Percentiles rank a stretch among this genome's conserved stretches.
These are phyloP conservation scores for Eurytoma californica DNA, from an alignment of 2,888 invertebrate species.

Conservation along the genomic window DNA sequence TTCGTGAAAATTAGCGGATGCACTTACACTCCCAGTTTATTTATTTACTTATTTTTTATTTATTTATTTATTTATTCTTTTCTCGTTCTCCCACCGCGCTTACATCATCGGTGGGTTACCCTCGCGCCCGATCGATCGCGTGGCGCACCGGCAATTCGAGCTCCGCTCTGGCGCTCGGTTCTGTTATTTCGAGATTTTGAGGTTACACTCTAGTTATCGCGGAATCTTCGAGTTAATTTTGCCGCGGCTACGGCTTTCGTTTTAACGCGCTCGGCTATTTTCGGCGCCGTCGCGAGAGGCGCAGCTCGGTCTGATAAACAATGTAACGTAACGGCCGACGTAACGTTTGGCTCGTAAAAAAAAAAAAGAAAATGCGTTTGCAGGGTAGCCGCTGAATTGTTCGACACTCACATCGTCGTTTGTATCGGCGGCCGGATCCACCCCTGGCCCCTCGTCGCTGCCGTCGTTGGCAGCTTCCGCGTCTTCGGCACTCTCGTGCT, in stretches of 20 bases:
- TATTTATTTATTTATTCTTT: background rate
- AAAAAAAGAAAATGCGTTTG: background rate
- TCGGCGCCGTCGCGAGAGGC: background rate
- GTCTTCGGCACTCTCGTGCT: constrained; percentile 70
- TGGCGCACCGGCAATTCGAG: background rate
- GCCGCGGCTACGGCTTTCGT: constrained; percentile 22
- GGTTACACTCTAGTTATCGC: constrained; percentile 46
- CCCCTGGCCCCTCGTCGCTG: constrained; percentile 57
- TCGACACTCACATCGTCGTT: constrained; percentile 59
- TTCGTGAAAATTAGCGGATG: constrained; percentile 39
- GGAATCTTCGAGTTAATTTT: constrained; percentile 41
- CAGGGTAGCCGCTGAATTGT: background rate
- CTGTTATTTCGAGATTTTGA: constrained; percentile 49
- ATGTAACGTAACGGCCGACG: background rate
- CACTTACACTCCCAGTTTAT: background rate
- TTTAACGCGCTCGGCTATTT: constrained; percentile 18
- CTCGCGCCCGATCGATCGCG: constrained; percentile 8
- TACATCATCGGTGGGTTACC: constrained; percentile 2
- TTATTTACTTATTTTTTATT: too few relatives aligned
- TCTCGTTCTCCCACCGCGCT: background rate
- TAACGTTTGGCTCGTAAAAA: background rate
- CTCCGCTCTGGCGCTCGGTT: constrained; percentile 23
- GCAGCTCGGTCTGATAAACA: background rate
- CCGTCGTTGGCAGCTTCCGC: constrained; percentile 58
- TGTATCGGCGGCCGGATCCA: constrained; percentile 48